Evolutionary conservation across 2,888 invertebrate genomes (phyloP), one percentile per base, ranked within the genome.

Genomic region (Crocallis elinguaria): DNA sequence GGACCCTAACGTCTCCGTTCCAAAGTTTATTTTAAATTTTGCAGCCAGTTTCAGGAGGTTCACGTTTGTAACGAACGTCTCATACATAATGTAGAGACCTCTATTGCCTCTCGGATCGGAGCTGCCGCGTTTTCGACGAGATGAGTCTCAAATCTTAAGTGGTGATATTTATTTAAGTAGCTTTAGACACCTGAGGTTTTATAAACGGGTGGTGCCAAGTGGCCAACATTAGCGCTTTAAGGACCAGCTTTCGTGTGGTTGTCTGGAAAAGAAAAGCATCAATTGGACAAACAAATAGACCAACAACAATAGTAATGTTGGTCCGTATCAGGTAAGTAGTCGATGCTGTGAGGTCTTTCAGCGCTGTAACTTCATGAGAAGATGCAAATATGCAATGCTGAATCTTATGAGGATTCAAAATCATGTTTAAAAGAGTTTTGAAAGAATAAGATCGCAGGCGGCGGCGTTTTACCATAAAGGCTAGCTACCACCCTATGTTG

Each of bases 111-210:
- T 49, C 57, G 68, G 67, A 66, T 66, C 66, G 61, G 52, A 45
- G 51, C 44, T 12, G 44, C 27, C 61, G 54, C 66, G 44, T 63
- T 62, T 61, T 62, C 61, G 54, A 45, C 57, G 57, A 67, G 69
- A 72, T 67, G 73, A 67, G 71, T 58, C 73, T 73, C 69, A 71
- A 73, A 75, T 73, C 73, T 77, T 71, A 71, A 77, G 74, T 68
- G 71, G 70, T 63, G 74, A 76, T 79, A 76, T 77, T 79, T 79
- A 80, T 80, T 78, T 73, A 75, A 77, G 77, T 55, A 67, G 67
- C 65, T 62, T 62, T 57, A 44, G 49, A 30, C 38, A 13, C 45
- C 12, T 30, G 19, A 43, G 14, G n/a, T 19, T 44, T 37, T 23
- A 16, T 23, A 37, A 43, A 37, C 19, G 39, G 11, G 32, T 25